Evolutionary conservation across 2,888 invertebrate genomes (phyloP), one percentile per base, ranked within the genome.

Genomic region (Beris morrisii): DNA sequence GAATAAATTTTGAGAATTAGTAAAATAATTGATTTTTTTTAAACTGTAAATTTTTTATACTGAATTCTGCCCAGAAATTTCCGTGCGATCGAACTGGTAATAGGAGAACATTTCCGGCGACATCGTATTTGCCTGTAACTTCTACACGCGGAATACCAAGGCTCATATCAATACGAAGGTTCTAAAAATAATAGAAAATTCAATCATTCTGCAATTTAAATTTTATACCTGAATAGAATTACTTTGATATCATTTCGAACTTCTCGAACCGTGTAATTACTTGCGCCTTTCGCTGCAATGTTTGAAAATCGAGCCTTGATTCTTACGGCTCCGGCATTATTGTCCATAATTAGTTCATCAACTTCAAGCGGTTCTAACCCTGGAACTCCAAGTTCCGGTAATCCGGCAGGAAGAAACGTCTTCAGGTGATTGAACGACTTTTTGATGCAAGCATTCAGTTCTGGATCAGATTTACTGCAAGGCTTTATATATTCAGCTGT

Each of bases 71-170:
- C 90, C 90, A 90, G 78, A 92, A 92, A 73, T 91, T 88, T 28
- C 92, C 92, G 73, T 87, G 86, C 4, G 91, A 90, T 69, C 90
- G 83, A 13, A 92, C 90, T 0, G 91, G 91, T 75, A 92, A 88
- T 15, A 91, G 82, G 15, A 92, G 81, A 43, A 92, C 89, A 74
- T 91, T 90, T 22, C 92, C 91, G 1, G 85, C 85, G 0, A 91
- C 89, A 73, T 91, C 90, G 77, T 92, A 92, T 70, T 84, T 86
- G 50, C 92, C 92, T 4, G 87, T 85, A 66, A 89, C 86, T 76
- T 91, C 90, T 67, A 91, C 87, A 68, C 87, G 85, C 0, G 91
- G 91, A 38, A 64, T 77, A 74, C 82, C 80, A 65, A 88, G 74
- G 0, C 85, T 85, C 79, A 88, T 81, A 73, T 87, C 87, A 44